These are phyloP conservation scores for Pygmarrhopalites habei DNA, from an alignment of 1,140 invertebrate species.

Conservation along the genomic window DNA sequence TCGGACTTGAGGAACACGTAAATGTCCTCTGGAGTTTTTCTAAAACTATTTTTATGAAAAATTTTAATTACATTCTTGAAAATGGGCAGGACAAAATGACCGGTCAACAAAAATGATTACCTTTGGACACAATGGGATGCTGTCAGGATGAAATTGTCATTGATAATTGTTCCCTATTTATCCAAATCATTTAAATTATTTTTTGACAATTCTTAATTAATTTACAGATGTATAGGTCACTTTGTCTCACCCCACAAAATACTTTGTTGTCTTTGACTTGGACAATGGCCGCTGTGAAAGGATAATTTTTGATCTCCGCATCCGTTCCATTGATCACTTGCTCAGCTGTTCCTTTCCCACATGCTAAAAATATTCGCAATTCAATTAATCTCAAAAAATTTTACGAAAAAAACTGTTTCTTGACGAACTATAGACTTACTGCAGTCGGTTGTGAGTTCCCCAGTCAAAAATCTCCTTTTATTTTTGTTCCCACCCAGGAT, in stretches of 20 bases:
- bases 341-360: conserved; percentile 23
- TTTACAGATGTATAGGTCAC: too few relatives aligned
- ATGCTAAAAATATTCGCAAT: background rate
- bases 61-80: too few relatives aligned
- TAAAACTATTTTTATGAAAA: too few relatives aligned
- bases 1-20: background rate
- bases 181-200: too few relatives aligned
- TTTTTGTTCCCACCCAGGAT: too few relatives aligned
- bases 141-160: background rate
- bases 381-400: too few relatives aligned
- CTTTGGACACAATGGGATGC: conserved; percentile 13
- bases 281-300: conserved; percentile 62
- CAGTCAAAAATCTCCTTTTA: too few relatives aligned
- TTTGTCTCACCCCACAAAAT: conserved; percentile 10
- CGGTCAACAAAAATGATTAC: background rate
- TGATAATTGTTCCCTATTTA: background rate
- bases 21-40: conserved; percentile 1
- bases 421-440: too few relatives aligned
- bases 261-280: background rate
- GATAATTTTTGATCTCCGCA: conserved; percentile 63
- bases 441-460: too few relatives aligned
- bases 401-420: too few relatives aligned
- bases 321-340: conserved; percentile 67
- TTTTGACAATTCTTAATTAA: background rate
- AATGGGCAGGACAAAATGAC: too few relatives aligned